These are phyloP conservation scores for Fulica atra DNA, from an alignment of 2,113 vertebrate species.

Conservation along the genomic window DNA sequence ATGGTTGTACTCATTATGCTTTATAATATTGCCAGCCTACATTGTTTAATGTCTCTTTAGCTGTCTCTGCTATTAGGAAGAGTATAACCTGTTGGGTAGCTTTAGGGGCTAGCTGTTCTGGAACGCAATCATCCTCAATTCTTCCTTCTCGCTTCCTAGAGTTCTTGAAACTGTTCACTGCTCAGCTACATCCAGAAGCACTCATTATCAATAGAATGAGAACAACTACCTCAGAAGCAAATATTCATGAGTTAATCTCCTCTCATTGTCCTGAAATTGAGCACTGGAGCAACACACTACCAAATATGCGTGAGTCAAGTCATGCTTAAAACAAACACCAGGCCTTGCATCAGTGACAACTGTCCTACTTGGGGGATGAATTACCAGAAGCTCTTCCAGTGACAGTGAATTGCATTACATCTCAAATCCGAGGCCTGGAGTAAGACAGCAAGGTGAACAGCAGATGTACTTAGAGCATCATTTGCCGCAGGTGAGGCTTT, in stretches of 20 bases:
- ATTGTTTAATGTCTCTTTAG: neutral
- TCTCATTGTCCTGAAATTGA: neutral
- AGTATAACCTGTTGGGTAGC: neutral
- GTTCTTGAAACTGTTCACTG: neutral
- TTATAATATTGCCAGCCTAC: neutral
- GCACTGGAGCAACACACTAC: neutral
- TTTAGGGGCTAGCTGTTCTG: neutral
- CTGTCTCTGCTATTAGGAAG: neutral
- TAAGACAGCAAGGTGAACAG: neutral
- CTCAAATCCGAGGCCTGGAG: neutral
- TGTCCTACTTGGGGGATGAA: neutral
- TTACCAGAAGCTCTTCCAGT: neutral
- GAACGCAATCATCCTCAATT: neutral
- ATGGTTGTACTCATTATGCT: neutral
- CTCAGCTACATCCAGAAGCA: neutral
- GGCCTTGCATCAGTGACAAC: neutral
- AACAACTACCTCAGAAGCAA: neutral
- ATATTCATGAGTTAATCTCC: constrained; percentile 4
- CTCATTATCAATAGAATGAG: neutral
- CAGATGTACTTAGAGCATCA: neutral
- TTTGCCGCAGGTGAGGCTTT: neutral
- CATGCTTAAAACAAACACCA: neutral
- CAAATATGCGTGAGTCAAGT: neutral
- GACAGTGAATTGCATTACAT: neutral
- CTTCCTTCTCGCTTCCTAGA: neutral